Evolutionary conservation across 2,113 vertebrate species (phyloP).

Genomic region (Lagenorhynchus albirostris): DNA sequence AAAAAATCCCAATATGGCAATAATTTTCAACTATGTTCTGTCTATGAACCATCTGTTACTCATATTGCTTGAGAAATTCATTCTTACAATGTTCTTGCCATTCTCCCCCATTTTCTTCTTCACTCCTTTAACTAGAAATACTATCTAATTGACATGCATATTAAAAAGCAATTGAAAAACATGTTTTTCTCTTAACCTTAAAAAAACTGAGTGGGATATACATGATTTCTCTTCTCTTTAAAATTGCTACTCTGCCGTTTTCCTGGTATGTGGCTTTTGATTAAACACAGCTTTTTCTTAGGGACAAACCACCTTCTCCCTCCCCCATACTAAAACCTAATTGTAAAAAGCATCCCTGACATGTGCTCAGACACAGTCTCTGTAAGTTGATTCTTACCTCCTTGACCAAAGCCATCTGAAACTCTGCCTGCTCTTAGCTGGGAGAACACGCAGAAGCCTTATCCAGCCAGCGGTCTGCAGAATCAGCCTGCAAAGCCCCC

Average conservation of each 20-base stretch:
- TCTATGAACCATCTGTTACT: neutral
- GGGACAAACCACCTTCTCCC: neutral
- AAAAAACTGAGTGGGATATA: neutral
- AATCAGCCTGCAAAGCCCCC: neutral
- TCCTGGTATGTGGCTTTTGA: neutral
- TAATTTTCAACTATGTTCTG: neutral
- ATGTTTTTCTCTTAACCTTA: neutral
- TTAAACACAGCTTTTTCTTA: neutral
- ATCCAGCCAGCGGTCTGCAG: neutral
- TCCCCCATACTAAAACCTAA: neutral
- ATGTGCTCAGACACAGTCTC: neutral
- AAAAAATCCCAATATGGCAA: neutral
- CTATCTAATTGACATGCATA: neutral
- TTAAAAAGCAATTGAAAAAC: neutral
- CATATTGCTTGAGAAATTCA: neutral
- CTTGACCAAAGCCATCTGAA: neutral
- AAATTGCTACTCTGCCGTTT: neutral
- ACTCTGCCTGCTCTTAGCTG: neutral
- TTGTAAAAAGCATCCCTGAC: neutral
- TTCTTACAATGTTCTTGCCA: neutral
- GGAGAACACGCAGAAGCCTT: neutral
- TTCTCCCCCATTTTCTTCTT: neutral
- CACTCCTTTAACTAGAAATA: neutral
- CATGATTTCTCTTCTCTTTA: neutral
- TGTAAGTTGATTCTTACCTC: neutral